phyloP scores from a whole-genome alignment of 2,797 vertebrate species.

The Poecilia picta region DNA sequence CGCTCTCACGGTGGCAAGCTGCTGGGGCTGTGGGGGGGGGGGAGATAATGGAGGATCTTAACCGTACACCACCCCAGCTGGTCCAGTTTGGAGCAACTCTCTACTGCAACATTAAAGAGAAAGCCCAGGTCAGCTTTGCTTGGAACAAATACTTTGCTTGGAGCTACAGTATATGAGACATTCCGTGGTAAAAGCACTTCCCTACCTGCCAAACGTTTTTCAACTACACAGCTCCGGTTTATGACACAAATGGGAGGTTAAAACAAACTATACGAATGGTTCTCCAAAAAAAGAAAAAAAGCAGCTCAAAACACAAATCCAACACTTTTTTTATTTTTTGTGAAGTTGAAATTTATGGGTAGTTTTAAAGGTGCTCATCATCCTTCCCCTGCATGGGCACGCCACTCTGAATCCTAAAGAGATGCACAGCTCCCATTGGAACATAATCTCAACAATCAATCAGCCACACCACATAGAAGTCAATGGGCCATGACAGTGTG shows the following conservation, averaged over 20 bases:
- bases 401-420: slow-evolving; percentile 64
- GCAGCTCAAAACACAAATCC: slow-evolving; percentile 44
- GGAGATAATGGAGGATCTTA: not conserved
- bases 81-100: slow-evolving; percentile 10
- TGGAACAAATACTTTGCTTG: slow-evolving; percentile 21
- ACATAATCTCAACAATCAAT: slow-evolving; percentile 73
- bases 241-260: slow-evolving; percentile 50
- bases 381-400: slow-evolving; percentile 44
- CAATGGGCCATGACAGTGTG: slow-evolving; percentile 77
- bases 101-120: not conserved
- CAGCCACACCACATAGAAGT: slow-evolving; percentile 71
- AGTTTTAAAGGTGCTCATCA: slow-evolving; percentile 45
- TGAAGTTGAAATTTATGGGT: slow-evolving; percentile 48
- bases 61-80: slow-evolving; percentile 9
- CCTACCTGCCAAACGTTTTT: slow-evolving; percentile 40
- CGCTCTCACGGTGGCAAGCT: too few species aligned
- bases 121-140: slow-evolving; percentile 25
- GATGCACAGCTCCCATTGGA: slow-evolving; percentile 49
- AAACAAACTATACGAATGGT: slow-evolving; percentile 49
- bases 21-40: not conserved
- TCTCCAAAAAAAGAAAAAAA: slow-evolving; percentile 24
- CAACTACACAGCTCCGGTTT: slow-evolving; percentile 32
- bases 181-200: slow-evolving; percentile 51
- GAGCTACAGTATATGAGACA: slow-evolving; percentile 30
- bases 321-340: slow-evolving; percentile 29